Percentiles rank a stretch among this genome's conserved stretches.
Evolutionary conservation across 2,113 vertebrate genomes (phyloP).

Genomic region (Oryzias melastigma): DNA sequence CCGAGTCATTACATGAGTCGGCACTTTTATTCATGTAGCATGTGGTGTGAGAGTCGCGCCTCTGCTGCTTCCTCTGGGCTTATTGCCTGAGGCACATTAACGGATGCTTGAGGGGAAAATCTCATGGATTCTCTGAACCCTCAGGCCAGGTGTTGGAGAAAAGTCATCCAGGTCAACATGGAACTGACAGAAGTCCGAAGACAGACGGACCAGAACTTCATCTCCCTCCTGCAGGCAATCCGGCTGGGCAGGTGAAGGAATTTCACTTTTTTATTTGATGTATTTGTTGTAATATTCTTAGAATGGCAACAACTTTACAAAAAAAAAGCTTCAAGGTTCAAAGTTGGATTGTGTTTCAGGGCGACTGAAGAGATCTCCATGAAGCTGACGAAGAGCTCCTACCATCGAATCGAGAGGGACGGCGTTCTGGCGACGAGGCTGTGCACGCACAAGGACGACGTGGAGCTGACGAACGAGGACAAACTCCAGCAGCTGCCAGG

Average conservation of each 20-base stretch:
- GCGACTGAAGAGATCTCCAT: conserved; percentile 87
- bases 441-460: conserved; percentile 96
- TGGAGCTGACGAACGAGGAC: conserved; percentile 89
- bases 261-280: too few relatives aligned
- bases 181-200: conserved; percentile 90
- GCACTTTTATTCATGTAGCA: not conserved
- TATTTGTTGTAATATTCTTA: too few relatives aligned
- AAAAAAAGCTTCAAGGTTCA: not conserved
- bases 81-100: not conserved
- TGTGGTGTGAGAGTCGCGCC: not conserved
- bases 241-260: conserved; percentile 86
- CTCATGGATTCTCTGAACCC: not conserved
- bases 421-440: conserved; percentile 94
- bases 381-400: conserved; percentile 79
- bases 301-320: not conserved
- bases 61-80: not conserved
- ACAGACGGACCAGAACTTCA: conserved; percentile 88
- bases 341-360: conserved; percentile 62
- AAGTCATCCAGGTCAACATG: conserved; percentile 90
- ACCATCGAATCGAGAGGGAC: conserved; percentile 84
- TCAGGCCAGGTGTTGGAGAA: conserved; percentile 91
- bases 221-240: conserved; percentile 87
- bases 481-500: conserved; percentile 86
- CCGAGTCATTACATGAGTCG: too few relatives aligned
- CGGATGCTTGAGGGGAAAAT: not conserved